These are phyloP conservation scores for Rhynchophorus ferrugineus DNA, from an alignment of 1,140 invertebrate species.

Conservation along the genomic window DNA sequence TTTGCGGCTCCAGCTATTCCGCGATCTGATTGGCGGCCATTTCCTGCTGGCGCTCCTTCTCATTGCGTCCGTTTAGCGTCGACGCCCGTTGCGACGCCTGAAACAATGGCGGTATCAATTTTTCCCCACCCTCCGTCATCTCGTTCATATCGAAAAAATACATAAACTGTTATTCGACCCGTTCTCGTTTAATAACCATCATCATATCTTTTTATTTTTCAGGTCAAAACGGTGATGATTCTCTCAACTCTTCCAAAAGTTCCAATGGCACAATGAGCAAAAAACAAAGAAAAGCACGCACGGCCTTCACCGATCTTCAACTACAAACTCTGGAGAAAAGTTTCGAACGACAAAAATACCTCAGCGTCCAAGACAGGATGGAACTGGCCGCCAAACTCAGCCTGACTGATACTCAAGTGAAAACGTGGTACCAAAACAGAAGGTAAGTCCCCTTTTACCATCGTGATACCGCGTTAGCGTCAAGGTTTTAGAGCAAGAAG, in stretches of 20 bases:
- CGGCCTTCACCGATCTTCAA: constrained; percentile 98
- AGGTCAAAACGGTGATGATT: constrained; percentile 42
- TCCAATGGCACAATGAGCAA: constrained; percentile 62
- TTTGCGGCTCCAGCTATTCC: too few species aligned
- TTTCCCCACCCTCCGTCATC: too few species aligned
- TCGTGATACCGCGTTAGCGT: neutral
- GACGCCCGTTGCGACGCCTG: too few species aligned
- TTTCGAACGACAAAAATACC: constrained; percentile 97
- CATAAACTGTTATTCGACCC: too few species aligned
- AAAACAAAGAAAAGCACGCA: constrained; percentile 94
- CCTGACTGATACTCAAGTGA: constrained; percentile 96
- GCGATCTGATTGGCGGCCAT: too few species aligned
- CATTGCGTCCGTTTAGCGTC: too few species aligned
- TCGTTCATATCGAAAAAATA: too few species aligned
- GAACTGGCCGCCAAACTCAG: constrained; percentile 93
- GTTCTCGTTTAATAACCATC: too few species aligned
- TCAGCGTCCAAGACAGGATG: constrained; percentile 97
- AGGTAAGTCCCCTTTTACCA: constrained; percentile 74
- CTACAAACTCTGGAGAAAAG: constrained; percentile 94
- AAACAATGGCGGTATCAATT: too few species aligned
- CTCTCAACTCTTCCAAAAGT: constrained; percentile 37
- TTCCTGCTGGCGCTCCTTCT: too few species aligned
- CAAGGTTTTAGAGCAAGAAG: neutral
- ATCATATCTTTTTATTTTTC: constrained; percentile 21
- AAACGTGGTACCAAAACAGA: constrained; percentile 99